These are phyloP conservation scores for Melanchra persicariae DNA, from an alignment of 2,888 invertebrate species.

Conservation along the genomic window DNA sequence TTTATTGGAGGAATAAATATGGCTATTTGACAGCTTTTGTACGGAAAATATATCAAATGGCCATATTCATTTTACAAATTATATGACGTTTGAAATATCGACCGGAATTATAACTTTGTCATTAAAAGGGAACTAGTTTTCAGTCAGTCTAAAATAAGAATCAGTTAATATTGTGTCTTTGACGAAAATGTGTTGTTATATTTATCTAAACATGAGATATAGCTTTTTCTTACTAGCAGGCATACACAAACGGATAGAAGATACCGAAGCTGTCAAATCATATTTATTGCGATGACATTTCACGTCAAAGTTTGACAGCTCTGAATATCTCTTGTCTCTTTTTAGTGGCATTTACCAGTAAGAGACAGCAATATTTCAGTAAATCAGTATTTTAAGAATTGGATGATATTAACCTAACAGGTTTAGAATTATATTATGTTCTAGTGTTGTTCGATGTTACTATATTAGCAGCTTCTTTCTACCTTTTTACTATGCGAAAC, in stretches of 20 bases:
- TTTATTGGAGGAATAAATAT: too few relatives aligned
- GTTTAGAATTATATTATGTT: constrained; percentile 44
- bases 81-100: too few relatives aligned
- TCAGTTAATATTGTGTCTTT: background rate
- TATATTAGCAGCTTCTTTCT: constrained; percentile 57
- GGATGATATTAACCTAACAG: constrained; percentile 52
- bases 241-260: background rate
- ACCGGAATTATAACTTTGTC: background rate
- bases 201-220: constrained; percentile 18
- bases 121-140: background rate
- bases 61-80: too few relatives aligned
- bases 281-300: background rate
- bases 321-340: background rate
- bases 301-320: background rate
- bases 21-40: too few relatives aligned
- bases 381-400: constrained; percentile 34
- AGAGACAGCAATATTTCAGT: background rate
- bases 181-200: constrained; percentile 18
- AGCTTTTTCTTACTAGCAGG: background rate
- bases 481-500: constrained; percentile 19
- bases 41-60: too few relatives aligned
- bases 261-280: background rate
- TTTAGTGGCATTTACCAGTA: background rate
- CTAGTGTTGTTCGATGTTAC: constrained; percentile 57
- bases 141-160: background rate